Evolutionary conservation across 37 sponge, comb jelly and placozoan genomes (phyloP).

Genomic region (Bolinopsis microptera): DNA sequence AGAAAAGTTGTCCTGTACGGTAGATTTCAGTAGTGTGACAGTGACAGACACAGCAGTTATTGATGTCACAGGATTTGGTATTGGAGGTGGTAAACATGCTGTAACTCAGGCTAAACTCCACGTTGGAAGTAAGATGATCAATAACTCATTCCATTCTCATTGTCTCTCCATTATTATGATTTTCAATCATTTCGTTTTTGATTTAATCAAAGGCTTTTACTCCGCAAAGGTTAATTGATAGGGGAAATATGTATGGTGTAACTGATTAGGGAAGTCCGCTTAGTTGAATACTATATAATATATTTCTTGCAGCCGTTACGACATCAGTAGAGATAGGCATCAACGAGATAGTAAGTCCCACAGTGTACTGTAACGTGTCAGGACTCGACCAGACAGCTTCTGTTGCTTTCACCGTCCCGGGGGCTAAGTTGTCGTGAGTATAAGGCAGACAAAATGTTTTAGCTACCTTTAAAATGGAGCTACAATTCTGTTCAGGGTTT

Average conservation of each 20-base stretch:
- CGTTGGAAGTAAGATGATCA: background rate
- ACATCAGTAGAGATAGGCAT: constrained; percentile 2
- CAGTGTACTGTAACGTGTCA: background rate
- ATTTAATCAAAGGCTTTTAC: no score
- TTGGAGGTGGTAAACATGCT: background rate
- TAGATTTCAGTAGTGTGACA: background rate
- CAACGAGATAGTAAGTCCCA: background rate
- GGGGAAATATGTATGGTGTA: no score
- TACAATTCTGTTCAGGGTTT: no score
- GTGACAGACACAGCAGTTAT: background rate
- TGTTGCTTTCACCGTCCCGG: background rate
- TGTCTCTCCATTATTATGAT: no score
- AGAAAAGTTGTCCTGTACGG: background rate
- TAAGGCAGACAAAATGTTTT: no score
- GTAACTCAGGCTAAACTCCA: background rate
- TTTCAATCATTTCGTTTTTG: no score
- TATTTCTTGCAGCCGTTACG: background rate
- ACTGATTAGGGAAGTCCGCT: no score
- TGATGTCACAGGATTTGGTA: background rate
- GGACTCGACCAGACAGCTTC: background rate
- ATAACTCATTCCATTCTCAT: no score
- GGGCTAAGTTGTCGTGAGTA: background rate
- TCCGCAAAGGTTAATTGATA: no score
- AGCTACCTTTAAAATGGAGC: no score
- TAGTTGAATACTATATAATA: no score